phyloP scores from a whole-genome alignment of 2,113 vertebrate species.

The Macrotis lagotis region DNA sequence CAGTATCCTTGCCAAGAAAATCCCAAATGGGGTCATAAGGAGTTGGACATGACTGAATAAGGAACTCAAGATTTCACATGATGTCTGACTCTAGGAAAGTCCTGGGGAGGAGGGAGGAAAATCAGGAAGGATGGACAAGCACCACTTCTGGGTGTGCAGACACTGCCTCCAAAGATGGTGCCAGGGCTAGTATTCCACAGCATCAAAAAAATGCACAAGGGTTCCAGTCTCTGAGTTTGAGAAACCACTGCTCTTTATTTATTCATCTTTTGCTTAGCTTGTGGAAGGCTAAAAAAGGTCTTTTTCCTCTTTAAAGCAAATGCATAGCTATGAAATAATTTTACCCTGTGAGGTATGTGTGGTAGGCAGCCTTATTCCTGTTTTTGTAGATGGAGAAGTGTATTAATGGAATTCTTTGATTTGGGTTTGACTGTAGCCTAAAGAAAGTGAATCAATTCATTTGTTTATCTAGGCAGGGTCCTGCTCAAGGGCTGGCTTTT shows the following conservation, averaged over 20 bases:
- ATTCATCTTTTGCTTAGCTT: background rate
- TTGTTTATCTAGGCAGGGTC: background rate
- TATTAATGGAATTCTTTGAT: background rate
- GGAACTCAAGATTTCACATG: background rate
- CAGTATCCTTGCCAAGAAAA: background rate
- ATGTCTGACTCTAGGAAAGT: background rate
- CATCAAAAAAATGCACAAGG: background rate
- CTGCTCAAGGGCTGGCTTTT: background rate
- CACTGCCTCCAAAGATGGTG: background rate
- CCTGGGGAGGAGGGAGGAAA: background rate
- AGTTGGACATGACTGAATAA: background rate
- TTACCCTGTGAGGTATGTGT: background rate
- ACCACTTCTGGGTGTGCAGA: background rate
- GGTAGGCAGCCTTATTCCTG: background rate
- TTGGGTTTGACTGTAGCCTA: background rate
- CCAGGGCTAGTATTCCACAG: background rate
- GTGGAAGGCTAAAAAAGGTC: background rate
- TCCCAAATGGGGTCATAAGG: background rate
- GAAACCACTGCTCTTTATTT: background rate
- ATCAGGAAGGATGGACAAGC: background rate
- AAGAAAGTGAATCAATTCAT: background rate
- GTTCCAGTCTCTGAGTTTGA: background rate
- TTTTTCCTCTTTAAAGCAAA: background rate
- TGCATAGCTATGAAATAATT: background rate
- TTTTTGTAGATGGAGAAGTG: background rate